A percentile compares a stretch with the other conserved stretches of the same genome.
phyloP scores from a whole-genome alignment of 2,797 vertebrate genomes.

The Diplodus sargus region DNA sequence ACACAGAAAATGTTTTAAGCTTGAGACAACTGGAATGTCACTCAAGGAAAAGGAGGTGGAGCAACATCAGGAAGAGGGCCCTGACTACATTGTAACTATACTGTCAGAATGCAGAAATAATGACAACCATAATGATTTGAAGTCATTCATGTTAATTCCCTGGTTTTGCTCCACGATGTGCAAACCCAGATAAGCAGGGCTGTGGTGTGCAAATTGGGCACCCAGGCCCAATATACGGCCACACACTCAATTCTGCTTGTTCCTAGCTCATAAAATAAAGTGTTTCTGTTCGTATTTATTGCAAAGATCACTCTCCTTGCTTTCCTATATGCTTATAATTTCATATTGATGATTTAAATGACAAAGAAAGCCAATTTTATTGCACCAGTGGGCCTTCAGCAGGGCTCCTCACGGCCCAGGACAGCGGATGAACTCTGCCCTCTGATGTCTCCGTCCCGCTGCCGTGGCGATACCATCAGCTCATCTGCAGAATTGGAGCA shows the following conservation, averaged over 20 bases:
- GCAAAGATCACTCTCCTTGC: not conserved
- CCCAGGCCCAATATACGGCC: conserved; percentile 40
- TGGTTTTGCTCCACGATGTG: conserved; percentile 48
- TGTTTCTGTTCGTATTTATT: not conserved
- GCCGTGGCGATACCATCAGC: conserved; percentile 6
- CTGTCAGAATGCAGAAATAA: not conserved
- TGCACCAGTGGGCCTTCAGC: conserved; percentile 18
- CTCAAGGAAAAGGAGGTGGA: not conserved
- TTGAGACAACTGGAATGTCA: conserved; percentile 12
- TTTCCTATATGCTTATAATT: not conserved
- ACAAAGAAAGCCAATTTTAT: not conserved
- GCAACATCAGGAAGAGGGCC: not conserved
- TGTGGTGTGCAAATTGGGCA: conserved; percentile 50
- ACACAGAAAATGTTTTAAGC: not conserved
- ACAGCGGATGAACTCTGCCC: conserved; percentile 38
- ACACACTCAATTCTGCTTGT: conserved; percentile 28
- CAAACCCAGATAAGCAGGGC: conserved; percentile 47
- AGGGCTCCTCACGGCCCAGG: conserved; percentile 7
- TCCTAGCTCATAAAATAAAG: conserved; percentile 22
- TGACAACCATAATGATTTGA: conserved; percentile 28
- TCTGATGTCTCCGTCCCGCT: conserved; percentile 31
- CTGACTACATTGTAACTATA: not conserved
- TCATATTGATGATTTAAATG: not conserved
- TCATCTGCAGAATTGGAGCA: conserved; percentile 59
- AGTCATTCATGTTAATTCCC: conserved; percentile 29